Base-by-base conservation (phyloP, 2,888 invertebrate species). In the Epinotia demarniana region DNA sequence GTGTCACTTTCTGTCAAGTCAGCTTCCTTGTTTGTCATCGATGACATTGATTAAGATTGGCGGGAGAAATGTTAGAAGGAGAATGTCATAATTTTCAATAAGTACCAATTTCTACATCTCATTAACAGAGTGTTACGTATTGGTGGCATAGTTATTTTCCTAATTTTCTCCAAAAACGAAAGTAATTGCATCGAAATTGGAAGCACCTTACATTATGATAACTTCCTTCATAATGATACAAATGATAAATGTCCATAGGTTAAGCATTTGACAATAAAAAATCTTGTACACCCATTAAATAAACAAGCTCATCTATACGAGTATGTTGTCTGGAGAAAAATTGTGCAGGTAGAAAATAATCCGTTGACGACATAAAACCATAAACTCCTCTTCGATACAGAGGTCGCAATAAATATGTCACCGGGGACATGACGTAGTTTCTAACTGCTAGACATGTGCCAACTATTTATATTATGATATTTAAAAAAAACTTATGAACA, bases 391-490 rank as follows among this genome's bases (percentile, higher is more conserved):
- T 57, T 46, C 79, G 58, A 77, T 70, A 71, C 77, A 79, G 77
- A 78, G 78, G 79, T 78, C 77, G 63, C 64, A 57, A 75, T 82
- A 80, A 80, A 81, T 76, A 79, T 71, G 71, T 81, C 80, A 23
- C 27, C 79, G 60, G 68, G n/a, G 13, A 18, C 69, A 68, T 79
- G 76, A 78, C 72, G 72, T 74, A 67, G 43, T 72, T 77, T 75
- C 60, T 72, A 68, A 64, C 67, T 46, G 75, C 78, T 68, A 75
- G 73, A 81, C 78, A 78, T 81, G 78, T 90, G 90, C 91, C 91
- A 90, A 90, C 83, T 86, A 90, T 89, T 90, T 91, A 90, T 89
- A 89, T 86, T 88, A 90, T 86, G 82, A 84, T 81, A 77, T 77
- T 80, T 83, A 85, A 80, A 84, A 80, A 84, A 85, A 87, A 83